Evolutionary conservation across 37 sponge, comb jelly and placozoan genomes (phyloP), one percentile per base, ranked within the genome.

Genomic region (Haliclona indistincta): DNA sequence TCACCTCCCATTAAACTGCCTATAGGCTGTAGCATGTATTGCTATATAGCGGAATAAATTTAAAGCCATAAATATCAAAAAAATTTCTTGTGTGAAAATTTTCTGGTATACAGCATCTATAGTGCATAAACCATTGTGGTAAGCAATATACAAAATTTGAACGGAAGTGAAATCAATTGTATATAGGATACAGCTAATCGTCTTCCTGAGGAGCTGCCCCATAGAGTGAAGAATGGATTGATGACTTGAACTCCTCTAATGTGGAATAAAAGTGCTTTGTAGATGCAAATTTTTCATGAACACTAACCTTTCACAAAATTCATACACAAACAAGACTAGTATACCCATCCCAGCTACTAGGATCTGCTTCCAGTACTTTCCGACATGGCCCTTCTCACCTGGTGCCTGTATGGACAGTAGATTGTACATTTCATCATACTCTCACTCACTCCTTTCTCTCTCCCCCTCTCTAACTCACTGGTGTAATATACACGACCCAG

Each of bases 271-370:
- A 70, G 29, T 34, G n/a, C n/a, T n/a, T n/a, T n/a, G n/a, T n/a
- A 40, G 3, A 20, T 20, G 35, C 3, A 2, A 3, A 22, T 20
- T 34, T 8, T 3, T 20, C 64, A 20, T 8, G 25, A 23, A 11
- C 19, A 20, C 35, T 36, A 30, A 58, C 91, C 91, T 85, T 43
- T 90, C 86, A 85, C 91, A 90, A 60, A 90, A 85, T 63, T 90
- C 91, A 28, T 90, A 90, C 37, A 90, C 56, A 40, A 90, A 90
- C 36, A 90, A 37, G 42, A 67, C 63, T 15, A 77, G 28, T 43
- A 65, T 70, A 29, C 76, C 43, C 23, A 85, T 19, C 20, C 71
- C 11, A 20, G 81, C 78, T 41, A 79, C 67, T 0, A 61, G 54
- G 29, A 90, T 36, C 77, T 85, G 74, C 33, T 84, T 85, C 86